Base-by-base conservation (phyloP, 30 jellyfish, hydroid and myxozoan genomes). In the Chrysaora quinquecirrha region DNA sequence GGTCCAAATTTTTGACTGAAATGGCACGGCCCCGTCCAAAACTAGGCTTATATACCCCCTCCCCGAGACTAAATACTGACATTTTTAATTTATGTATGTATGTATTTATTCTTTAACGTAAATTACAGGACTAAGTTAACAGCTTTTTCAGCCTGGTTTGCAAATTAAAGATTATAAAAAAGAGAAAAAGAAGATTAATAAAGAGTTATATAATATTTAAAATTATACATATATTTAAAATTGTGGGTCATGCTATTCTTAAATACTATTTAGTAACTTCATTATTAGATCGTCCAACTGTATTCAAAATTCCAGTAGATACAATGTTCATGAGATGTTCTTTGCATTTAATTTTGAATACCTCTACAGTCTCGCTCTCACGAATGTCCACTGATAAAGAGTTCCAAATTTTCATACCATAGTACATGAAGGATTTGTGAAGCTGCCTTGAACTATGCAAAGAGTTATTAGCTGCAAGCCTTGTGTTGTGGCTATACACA, bases 61-160 rank as follows among this genome's bases (percentile, higher is more conserved):
- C n/a, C n/a, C n/a, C n/a, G n/a, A n/a, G n/a, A n/a, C n/a, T n/a
- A n/a, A n/a, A n/a, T n/a, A n/a, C n/a, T n/a, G n/a, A n/a, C n/a
- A n/a, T n/a, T n/a, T n/a, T n/a, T n/a, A n/a, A 56, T 72, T 56
- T 72, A 72, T 72, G 84, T 72, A 73, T 73, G 85, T n/a, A n/a
- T n/a, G n/a, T 48, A 73, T 72, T 72, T 49, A 9, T 11, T 72
- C 84, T 72, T 52, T 70, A 43, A 72, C 71, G 84, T 38, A 72
- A 72, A 35, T 72, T 72, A 72, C 71, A 48, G 72, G 72, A 31
- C 84, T 48, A 72, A 48, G 56, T 50, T 72, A 38, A 72, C 48
- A 22, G 49, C n/a, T 54, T 48, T 72, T 72, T 72, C 71, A 48
- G 71, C 84, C 84, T 48, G 72, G 71, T 72, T 72, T 72, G 21